These are phyloP conservation scores for Mythimna vitellina DNA, from an alignment of 2,888 invertebrate genomes.

Conservation along the genomic window DNA sequence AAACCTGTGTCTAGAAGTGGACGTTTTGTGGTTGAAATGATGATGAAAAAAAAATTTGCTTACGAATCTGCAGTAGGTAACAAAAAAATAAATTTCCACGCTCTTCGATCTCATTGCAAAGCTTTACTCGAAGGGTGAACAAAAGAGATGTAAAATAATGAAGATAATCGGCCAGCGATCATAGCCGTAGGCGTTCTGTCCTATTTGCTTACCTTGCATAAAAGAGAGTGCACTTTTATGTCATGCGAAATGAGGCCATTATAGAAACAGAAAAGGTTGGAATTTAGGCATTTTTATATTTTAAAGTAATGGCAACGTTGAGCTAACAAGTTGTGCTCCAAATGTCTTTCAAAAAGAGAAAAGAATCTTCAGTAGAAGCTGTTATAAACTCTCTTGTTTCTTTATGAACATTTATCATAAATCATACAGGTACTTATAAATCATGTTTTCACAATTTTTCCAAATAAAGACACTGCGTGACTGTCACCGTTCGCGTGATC, in stretches of 20 bases:
- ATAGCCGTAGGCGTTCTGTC: conserved; percentile 16
- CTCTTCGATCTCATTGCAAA: conserved; percentile 17
- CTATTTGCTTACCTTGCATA: conserved; percentile 40
- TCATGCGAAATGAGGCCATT: conserved; percentile 21
- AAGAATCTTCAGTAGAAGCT: neutral
- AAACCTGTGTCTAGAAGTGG: too few relatives aligned
- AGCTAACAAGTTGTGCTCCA: neutral
- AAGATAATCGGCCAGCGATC: conserved; percentile 19
- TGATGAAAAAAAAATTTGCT: too few relatives aligned
- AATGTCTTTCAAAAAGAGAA: neutral
- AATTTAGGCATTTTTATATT: conserved; percentile 1
- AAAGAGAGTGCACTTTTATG: conserved; percentile 48
- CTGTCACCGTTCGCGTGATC: too few relatives aligned
- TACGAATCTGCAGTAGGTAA: neutral
- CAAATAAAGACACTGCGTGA: too few relatives aligned
- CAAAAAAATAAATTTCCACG: neutral
- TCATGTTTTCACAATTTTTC: too few relatives aligned
- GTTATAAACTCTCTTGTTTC: neutral
- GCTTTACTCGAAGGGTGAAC: neutral
- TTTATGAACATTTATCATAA: neutral
- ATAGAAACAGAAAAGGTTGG: neutral
- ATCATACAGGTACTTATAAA: too few relatives aligned
- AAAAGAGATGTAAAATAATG: conserved; percentile 7
- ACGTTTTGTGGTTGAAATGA: too few relatives aligned
- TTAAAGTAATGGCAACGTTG: neutral